Base-by-base conservation (phyloP, 2,888 invertebrate genomes). In the Ptychoptera contaminata region DNA sequence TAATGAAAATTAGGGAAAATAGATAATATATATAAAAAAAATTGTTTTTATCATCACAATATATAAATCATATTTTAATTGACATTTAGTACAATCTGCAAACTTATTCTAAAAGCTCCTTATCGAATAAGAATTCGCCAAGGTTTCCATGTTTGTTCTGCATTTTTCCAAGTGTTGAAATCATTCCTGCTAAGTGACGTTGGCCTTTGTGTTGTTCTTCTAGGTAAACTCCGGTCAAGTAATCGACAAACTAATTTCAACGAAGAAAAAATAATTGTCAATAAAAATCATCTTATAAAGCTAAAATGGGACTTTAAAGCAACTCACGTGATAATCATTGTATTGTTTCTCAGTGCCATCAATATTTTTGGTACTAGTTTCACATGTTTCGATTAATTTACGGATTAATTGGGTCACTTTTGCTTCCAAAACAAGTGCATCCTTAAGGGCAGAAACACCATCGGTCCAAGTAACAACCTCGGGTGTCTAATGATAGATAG, bases 201-300 rank as follows among this genome's bases (percentile, higher is more conserved):
- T 88, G 82, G 32, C 88, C 87, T 58, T 82, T 77, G 68, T 88
- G 81, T 64, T 92, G 91, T 58, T 92, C 91, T 48, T 83, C 83
- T 54, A 85, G 63, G 62, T 80, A 83, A 46, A 79, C 82, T 11
- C 72, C 74, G 51, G 80, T 80, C 50, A 85, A 66, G 56, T 80
- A 82, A 61, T 85, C 83, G 34, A 79, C 80, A 59, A 83, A 65
- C 79, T 79, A 55, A 34, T 41, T 12, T 14, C 12, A n/a, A n/a
- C 15, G 35, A 16, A 10, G 23, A 47, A 16, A 43, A 32, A 15
- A 36, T 12, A 36, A 12, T 36, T 12, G 3, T 12, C 5, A 5
- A 23, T 23, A 5, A 23, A 23, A 5, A 23, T 7, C 7, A 3
- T 23, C 3, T 3, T 23, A 5, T 23, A 3, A 7, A 12, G 5